Conservation (phyloP, 2,888 invertebrate genomes). For the Eurytoma adleriae region DNA sequence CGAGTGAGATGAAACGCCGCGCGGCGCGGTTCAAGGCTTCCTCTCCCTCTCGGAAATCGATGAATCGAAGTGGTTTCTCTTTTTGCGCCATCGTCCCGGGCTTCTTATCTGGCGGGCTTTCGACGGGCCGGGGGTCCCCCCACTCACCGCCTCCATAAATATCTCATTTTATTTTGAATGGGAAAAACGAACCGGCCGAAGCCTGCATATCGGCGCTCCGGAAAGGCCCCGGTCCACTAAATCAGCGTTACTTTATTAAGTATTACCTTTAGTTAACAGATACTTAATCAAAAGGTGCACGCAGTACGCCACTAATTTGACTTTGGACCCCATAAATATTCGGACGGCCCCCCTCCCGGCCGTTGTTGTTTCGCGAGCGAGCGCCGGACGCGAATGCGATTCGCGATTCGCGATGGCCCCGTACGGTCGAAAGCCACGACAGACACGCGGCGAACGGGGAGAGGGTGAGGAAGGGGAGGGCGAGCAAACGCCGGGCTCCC, state of each 20-base stretch:
- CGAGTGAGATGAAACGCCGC: slow-evolving; percentile 11
- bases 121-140: slow-evolving; percentile 37
- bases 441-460: slow-evolving; percentile 6
- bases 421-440: slow-evolving; percentile 47
- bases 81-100: slow-evolving; percentile 1
- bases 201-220: slow-evolving; percentile 54
- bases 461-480: slow-evolving; percentile 61
- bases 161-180: slow-evolving; percentile 75
- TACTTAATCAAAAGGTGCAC: slow-evolving; percentile 76
- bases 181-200: slow-evolving; percentile 73
- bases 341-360: slow-evolving; percentile 59
- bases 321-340: slow-evolving; percentile 76
- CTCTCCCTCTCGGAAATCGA: slow-evolving; percentile 39
- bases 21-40: slow-evolving; percentile 33
- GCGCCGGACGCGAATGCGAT: slow-evolving; percentile 43
- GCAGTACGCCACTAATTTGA: slow-evolving; percentile 76
- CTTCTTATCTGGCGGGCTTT: slow-evolving; percentile 24
- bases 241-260: slow-evolving; percentile 77
- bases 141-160: slow-evolving; percentile 69
- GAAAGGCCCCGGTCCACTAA: slow-evolving; percentile 66
- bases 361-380: slow-evolving; percentile 35
- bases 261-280: slow-evolving; percentile 77
- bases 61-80: slow-evolving; percentile 37
- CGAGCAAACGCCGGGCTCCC: slow-evolving; percentile 50
- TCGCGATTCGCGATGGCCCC: slow-evolving; percentile 59